These are phyloP conservation scores for Byasa hedistus DNA, from an alignment of 2,888 invertebrate species.

Conservation along the genomic window DNA sequence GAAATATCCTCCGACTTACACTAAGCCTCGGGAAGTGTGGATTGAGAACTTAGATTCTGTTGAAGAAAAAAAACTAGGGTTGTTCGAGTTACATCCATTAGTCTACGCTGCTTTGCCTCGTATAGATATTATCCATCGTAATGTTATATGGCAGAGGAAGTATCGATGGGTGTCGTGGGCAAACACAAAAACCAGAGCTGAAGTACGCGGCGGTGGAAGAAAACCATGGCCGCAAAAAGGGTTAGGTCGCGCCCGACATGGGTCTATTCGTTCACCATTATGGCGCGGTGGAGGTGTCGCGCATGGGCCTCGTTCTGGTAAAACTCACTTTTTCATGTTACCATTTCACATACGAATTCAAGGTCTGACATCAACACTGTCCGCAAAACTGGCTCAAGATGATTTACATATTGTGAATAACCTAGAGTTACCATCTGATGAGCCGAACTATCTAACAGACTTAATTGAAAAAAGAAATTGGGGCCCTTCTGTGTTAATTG, in stretches of 20 bases:
- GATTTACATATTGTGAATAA: slow-evolving; percentile 94
- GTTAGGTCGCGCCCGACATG: slow-evolving; percentile 92
- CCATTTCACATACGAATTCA: slow-evolving; percentile 86
- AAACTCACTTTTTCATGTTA: slow-evolving; percentile 95
- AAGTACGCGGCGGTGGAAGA: slow-evolving; percentile 92
- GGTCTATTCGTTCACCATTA: slow-evolving; percentile 93
- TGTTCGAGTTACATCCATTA: slow-evolving; percentile 93
- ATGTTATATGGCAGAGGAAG: slow-evolving; percentile 91
- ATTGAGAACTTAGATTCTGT: slow-evolving; percentile 89
- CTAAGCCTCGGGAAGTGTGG: slow-evolving; percentile 89
- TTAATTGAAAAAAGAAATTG: slow-evolving; percentile 92
- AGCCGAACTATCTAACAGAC: slow-evolving; percentile 87
- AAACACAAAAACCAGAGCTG: slow-evolving; percentile 88
- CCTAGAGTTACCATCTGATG: slow-evolving; percentile 91
- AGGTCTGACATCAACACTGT: slow-evolving; percentile 91
- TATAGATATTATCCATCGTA: slow-evolving; percentile 91
- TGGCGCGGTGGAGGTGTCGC: slow-evolving; percentile 90
- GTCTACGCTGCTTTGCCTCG: slow-evolving; percentile 91
- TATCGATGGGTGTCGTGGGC: slow-evolving; percentile 91
- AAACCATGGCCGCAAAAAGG: slow-evolving; percentile 99
- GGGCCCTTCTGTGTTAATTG: slow-evolving; percentile 97
- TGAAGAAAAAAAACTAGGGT: slow-evolving; percentile 88
- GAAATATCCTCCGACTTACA: slow-evolving; percentile 75
- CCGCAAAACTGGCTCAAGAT: slow-evolving; percentile 96
- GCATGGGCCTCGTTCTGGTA: slow-evolving; percentile 95